A percentile compares a stretch with the other conserved stretches of the same genome.
These are phyloP conservation scores for Epizoanthus rinbou DNA, from an alignment of 92 coral and sea anemone species.

Conservation along the genomic window DNA sequence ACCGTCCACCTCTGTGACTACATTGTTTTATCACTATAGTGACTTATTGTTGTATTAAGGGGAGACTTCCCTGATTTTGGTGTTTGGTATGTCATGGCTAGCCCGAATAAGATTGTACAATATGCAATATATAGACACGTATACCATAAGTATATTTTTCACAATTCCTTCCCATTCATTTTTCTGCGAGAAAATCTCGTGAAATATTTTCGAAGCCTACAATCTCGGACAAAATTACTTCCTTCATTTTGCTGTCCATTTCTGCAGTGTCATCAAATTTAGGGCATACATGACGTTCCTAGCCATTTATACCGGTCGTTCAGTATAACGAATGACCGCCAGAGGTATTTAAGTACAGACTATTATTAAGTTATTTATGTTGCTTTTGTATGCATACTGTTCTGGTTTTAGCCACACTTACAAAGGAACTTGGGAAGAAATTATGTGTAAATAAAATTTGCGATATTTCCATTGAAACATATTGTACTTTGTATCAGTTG, in stretches of 20 bases:
- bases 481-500: background rate
- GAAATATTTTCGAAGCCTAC: background rate
- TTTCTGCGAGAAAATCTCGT: no score
- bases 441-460: conserved; percentile 30
- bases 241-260: background rate
- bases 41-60: background rate
- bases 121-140: background rate
- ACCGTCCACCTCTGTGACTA: background rate
- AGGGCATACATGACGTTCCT: background rate
- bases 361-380: conserved; percentile 11
- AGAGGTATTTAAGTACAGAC: conserved; percentile 26
- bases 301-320: background rate
- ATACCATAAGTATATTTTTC: background rate
- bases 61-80: no score
- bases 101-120: conserved; percentile 5
- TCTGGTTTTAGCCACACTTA: background rate
- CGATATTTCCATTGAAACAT: conserved; percentile 15
- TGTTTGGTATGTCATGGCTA: background rate
- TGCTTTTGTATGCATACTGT: background rate
- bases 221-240: no score
- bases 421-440: conserved; percentile 1
- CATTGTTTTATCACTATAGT: background rate
- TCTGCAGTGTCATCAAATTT: background rate
- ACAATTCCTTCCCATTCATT: background rate
- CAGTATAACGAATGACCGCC: background rate